Evolutionary conservation across 2,113 vertebrate genomes (phyloP), one percentile per base, ranked within the genome.

Genomic region (Apodemus sylvaticus): DNA sequence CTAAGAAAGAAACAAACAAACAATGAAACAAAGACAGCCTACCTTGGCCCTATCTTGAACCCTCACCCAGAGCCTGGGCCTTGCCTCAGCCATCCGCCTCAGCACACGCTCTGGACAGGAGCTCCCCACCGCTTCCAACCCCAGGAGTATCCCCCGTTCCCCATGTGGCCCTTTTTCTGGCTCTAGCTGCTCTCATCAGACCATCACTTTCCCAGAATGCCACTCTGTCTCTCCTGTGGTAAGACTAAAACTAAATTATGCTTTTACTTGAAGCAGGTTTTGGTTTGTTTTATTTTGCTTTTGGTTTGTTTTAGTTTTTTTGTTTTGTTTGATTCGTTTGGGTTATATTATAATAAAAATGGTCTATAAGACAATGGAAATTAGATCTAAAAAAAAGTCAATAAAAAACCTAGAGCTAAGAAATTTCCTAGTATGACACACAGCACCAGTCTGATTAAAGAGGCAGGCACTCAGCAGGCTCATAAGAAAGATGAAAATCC

Each of bases 371-470:
- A 16, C 86, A 87, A 68, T 76, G 76, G 76, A 83, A 91, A 17
- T 8, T 96, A 53, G 5, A 53, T 7, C 51, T 53, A 53, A 53
- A 53, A 53, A 53, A 11, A 53, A 53, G 8, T 7, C 8, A 53
- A 53, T 53, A 20, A 9, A 13, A 31, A 31, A 29, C 29, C 29
- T 95, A 42, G 81, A 89, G 42, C 89, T 97, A 92, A 96, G 76
- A 96, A 71, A 13, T 51, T 91, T 89, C 91, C 96, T 87, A 92
- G 83, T 83, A 86, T 73, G 82, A 89, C 70, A 91, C 77, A 94
- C 13, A n/a, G n/a, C n/a, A 89, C 77, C 82, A 98, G 93, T 92
- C 96, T 92, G 60, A 77, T 48, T 76, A 48, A 93, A 95, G 53
- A 19, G 64, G 2, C 7, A 9, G 39, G 45, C 10, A 64, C 83